A percentile compares a stretch with the other conserved stretches of the same genome.
Conservation (phyloP, 2,113 vertebrate genomes). For the Taurulus bubalis region DNA sequence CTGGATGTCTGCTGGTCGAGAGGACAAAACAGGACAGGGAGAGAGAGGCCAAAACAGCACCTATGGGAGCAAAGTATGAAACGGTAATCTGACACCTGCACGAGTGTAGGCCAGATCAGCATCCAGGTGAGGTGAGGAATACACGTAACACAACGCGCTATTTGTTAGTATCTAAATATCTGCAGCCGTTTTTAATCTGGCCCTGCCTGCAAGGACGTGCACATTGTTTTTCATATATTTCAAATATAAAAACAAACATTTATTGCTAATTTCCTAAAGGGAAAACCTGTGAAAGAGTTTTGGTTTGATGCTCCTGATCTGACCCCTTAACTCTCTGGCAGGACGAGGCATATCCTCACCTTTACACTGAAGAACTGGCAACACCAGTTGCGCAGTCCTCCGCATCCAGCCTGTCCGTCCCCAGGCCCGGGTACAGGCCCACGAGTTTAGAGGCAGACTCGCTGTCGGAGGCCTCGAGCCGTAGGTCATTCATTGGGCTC, state of each 20-base stretch:
- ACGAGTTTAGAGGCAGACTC: slow-evolving; percentile 56
- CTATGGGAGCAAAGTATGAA: neutral
- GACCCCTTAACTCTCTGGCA: slow-evolving; percentile 53
- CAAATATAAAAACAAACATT: neutral
- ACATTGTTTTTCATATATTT: neutral
- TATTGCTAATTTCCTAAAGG: neutral
- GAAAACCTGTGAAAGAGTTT: neutral
- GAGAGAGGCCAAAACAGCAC: neutral
- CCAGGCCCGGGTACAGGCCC: slow-evolving; percentile 1
- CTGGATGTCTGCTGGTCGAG: neutral
- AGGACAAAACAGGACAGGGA: neutral
- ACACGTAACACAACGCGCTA: slow-evolving; percentile 1
- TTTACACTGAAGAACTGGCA: slow-evolving; percentile 35
- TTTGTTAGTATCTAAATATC: neutral
- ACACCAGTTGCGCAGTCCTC: slow-evolving; percentile 47
- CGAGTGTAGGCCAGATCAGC: slow-evolving; percentile 12
- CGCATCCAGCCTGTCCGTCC: slow-evolving; percentile 17
- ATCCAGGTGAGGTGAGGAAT: slow-evolving; percentile 9
- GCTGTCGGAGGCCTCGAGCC: slow-evolving; percentile 44
- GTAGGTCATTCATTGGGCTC: slow-evolving; percentile 71
- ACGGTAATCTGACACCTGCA: neutral
- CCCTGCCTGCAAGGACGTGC: neutral
- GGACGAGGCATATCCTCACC: slow-evolving; percentile 62
- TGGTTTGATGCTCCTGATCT: neutral
- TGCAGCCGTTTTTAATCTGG: neutral